Conservation (phyloP, 2,797 vertebrate species). For the Halcyon smyrnensis region DNA sequence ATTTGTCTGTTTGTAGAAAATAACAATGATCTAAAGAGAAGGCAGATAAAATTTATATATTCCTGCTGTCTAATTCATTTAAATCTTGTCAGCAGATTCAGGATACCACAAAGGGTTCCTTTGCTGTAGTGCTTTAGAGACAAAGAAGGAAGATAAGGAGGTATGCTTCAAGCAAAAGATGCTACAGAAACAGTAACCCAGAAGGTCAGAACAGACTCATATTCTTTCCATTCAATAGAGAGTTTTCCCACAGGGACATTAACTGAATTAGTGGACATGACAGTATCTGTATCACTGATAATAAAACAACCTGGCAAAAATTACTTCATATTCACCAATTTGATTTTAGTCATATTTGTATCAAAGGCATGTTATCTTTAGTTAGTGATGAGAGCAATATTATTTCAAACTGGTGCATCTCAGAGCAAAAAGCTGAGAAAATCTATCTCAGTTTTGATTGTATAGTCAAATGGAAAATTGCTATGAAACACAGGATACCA, state of each 20-base stretch:
- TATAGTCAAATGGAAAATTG: not conserved
- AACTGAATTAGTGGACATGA: not conserved
- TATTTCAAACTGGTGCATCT: not conserved
- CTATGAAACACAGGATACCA: not conserved
- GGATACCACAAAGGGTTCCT: accelerated
- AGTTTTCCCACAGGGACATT: not conserved
- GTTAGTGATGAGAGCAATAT: not conserved
- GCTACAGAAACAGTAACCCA: not conserved
- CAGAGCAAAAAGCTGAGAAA: not conserved
- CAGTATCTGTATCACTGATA: not conserved
- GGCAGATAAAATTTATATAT: not conserved
- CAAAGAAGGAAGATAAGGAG: not conserved
- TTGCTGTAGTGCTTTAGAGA: accelerated
- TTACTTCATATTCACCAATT: not conserved
- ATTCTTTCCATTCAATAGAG: not conserved
- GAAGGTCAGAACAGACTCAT: not conserved
- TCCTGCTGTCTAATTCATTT: not conserved
- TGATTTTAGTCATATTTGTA: not conserved
- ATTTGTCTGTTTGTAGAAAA: not conserved
- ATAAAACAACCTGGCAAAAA: not conserved
- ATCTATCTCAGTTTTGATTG: not conserved
- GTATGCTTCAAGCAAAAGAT: not conserved
- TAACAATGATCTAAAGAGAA: not conserved
- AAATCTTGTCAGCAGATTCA: not conserved
- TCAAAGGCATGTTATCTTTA: not conserved